A percentile compares a stretch with the other conserved stretches of the same genome.
These are phyloP conservation scores for Phragmatobia fuliginosa DNA, from an alignment of 2,888 invertebrate genomes.

Conservation along the genomic window DNA sequence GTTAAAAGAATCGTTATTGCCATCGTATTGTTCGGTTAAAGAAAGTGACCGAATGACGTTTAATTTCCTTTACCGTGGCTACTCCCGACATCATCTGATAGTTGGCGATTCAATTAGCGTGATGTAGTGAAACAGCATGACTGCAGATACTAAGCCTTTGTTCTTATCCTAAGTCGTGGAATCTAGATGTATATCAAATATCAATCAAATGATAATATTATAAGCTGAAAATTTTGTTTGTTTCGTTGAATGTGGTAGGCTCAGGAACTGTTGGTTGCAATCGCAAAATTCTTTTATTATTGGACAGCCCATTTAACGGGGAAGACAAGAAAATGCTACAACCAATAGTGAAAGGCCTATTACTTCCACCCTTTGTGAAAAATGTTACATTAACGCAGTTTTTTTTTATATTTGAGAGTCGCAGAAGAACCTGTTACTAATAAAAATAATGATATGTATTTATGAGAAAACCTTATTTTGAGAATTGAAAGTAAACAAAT, in stretches of 20 bases:
- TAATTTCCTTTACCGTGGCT: conserved; percentile 78
- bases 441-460: no score
- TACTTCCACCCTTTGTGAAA: no score
- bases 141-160: conserved; percentile 46
- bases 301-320: no score
- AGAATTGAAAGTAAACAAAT: neutral
- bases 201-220: conserved; percentile 11
- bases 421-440: no score
- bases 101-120: conserved; percentile 73
- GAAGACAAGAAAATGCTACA: no score
- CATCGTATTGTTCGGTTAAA: conserved; percentile 69
- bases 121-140: conserved; percentile 42
- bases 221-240: no score
- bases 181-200: conserved; percentile 44
- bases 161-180: conserved; percentile 44
- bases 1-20: conserved; percentile 53
- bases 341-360: no score
- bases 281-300: no score
- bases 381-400: no score
- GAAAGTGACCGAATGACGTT: conserved; percentile 82
- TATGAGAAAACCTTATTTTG: neutral
- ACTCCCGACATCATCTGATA: conserved; percentile 69
- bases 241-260: no score
- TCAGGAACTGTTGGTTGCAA: no score
- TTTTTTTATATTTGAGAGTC: no score